Evolutionary conservation across 2,888 invertebrate species (phyloP).

Genomic region (Homarus gammarus): DNA sequence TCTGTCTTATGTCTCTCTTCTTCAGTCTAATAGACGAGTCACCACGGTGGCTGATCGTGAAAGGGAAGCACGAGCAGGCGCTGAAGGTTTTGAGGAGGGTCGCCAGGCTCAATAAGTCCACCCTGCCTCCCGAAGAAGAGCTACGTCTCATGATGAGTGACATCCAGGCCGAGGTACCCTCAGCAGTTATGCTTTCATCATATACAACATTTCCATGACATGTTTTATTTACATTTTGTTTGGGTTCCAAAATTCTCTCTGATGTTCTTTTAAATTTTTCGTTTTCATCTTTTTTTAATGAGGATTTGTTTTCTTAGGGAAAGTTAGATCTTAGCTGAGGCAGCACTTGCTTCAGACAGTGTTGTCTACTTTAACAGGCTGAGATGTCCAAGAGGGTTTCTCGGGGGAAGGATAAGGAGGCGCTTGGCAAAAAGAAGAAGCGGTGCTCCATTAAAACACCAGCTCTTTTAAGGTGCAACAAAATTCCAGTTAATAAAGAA

Average conservation of each 20-base stretch:
- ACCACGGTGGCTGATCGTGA: slow-evolving; percentile 46
- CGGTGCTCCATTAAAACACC: neutral
- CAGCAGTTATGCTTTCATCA: neutral
- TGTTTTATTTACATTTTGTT: too few relatives aligned
- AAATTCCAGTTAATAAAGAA: neutral
- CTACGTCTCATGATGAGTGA: neutral
- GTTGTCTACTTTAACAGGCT: neutral
- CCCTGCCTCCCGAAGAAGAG: slow-evolving; percentile 20
- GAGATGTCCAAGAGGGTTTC: neutral
- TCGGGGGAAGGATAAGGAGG: neutral
- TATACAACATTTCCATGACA: neutral
- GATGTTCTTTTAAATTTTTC: too few relatives aligned
- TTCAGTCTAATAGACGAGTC: slow-evolving; percentile 52
- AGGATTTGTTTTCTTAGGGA: too few relatives aligned
- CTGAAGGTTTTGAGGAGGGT: slow-evolving; percentile 22
- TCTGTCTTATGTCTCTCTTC: neutral
- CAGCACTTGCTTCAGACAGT: too few relatives aligned
- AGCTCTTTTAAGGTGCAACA: neutral
- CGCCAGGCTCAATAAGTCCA: slow-evolving; percentile 39
- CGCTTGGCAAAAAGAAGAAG: neutral
- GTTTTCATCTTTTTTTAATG: too few relatives aligned
- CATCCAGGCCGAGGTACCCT: slow-evolving; percentile 16
- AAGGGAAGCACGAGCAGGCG: slow-evolving; percentile 30
- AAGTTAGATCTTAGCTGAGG: too few relatives aligned
- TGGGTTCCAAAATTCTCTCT: too few relatives aligned